phyloP scores from a whole-genome alignment of 1,140 invertebrate species.

The Triops cancriformis region DNA sequence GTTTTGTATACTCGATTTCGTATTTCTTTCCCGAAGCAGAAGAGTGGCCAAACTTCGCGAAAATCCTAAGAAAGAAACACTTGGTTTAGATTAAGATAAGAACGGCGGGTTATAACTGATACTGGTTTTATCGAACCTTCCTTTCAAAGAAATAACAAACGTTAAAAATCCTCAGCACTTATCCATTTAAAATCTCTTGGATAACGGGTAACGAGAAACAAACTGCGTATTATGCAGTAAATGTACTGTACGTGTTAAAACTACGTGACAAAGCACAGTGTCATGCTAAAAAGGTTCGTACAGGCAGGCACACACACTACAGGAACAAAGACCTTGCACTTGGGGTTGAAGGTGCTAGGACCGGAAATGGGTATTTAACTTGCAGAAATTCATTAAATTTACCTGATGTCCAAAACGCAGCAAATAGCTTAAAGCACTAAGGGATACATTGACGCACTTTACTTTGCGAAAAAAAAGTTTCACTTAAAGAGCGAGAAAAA shows the following conservation, averaged over 20 bases:
- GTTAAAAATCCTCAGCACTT: too few species aligned
- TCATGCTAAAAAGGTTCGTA: not conserved
- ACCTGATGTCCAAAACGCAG: not conserved
- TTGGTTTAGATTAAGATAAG: too few species aligned
- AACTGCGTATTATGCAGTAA: too few species aligned
- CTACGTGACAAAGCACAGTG: not conserved
- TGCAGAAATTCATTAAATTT: not conserved
- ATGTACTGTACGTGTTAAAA: too few species aligned
- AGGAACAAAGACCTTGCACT: not conserved
- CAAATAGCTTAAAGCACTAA: not conserved
- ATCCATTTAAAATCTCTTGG: too few species aligned
- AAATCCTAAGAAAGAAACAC: too few species aligned
- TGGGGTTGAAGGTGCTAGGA: not conserved
- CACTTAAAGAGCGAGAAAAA: not conserved
- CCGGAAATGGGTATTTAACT: not conserved
- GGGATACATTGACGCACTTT: not conserved
- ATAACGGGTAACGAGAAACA: too few species aligned
- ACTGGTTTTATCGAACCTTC: too few species aligned
- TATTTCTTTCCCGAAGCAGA: too few species aligned
- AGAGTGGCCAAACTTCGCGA: too few species aligned
- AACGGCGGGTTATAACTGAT: too few species aligned
- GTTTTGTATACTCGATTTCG: not conserved
- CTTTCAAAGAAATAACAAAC: too few species aligned
- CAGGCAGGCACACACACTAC: not conserved
- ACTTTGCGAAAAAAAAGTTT: not conserved